A percentile compares a stretch with the other conserved stretches of the same genome.
phyloP scores from a whole-genome alignment of 2,888 invertebrate genomes.

The Papilio demoleus region DNA sequence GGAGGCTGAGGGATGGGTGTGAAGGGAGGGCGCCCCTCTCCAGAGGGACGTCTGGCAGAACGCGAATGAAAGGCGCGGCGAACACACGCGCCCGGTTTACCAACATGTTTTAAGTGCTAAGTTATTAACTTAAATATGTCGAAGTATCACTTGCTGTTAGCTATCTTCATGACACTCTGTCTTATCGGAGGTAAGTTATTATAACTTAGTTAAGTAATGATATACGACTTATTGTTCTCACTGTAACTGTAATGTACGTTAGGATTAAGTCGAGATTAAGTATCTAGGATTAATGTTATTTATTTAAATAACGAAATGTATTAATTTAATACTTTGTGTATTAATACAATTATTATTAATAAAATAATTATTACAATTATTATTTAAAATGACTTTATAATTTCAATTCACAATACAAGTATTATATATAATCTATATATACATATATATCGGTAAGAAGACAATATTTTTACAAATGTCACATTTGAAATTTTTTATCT shows the following conservation, averaged over 20 bases:
- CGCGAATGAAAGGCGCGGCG: constrained; percentile 34
- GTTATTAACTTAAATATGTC: constrained; percentile 36
- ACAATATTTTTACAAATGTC: no score
- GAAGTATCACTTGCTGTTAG: constrained; percentile 34
- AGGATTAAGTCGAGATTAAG: neutral
- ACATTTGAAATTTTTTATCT: no score
- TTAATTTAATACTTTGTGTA: no score
- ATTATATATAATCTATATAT: no score
- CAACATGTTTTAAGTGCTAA: constrained; percentile 31
- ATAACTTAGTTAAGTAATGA: neutral
- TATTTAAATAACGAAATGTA: no score
- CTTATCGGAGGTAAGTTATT: constrained; percentile 33
- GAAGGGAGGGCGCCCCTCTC: constrained; percentile 23
- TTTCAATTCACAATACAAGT: no score
- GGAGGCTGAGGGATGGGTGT: constrained; percentile 22
- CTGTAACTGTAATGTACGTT: neutral
- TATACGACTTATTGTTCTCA: neutral
- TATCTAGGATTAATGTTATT: neutral
- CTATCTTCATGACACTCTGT: constrained; percentile 24
- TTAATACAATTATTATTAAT: no score
- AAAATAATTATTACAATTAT: no score
- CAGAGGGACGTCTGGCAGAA: constrained; percentile 30
- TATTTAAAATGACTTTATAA: no score
- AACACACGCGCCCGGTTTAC: constrained; percentile 16
- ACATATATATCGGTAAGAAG: no score